phyloP scores from a whole-genome alignment of 1,140 invertebrate species.

The Battus philenor region DNA sequence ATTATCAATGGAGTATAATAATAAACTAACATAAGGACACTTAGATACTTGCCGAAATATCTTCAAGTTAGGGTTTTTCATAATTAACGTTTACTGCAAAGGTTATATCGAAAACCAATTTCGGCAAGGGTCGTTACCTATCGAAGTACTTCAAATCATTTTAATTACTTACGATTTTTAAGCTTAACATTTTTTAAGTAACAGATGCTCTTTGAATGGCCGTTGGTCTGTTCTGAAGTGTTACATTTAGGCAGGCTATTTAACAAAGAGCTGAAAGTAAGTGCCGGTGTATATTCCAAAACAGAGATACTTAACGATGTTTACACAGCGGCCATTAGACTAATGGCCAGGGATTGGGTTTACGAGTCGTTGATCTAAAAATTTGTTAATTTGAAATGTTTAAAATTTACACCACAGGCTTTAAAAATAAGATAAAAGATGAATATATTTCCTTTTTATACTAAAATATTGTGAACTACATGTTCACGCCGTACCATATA shows the following conservation, averaged over 20 bases:
- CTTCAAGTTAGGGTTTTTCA: too few species aligned
- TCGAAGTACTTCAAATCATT: neutral
- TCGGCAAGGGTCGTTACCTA: conserved; percentile 4
- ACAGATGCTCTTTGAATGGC: neutral
- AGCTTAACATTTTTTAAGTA: neutral
- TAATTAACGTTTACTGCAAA: conserved; percentile 2
- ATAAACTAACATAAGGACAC: too few species aligned
- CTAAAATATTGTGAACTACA: too few species aligned
- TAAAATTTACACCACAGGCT: too few species aligned
- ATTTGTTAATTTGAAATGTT: too few species aligned
- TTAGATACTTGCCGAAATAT: too few species aligned
- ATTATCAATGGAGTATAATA: too few species aligned
- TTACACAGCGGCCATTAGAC: conserved; percentile 8
- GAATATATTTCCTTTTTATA: too few species aligned
- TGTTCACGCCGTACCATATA: too few species aligned
- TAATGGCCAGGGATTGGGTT: conserved; percentile 4
- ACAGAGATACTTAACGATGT: conserved; percentile 9
- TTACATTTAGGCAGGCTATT: conserved; percentile 5
- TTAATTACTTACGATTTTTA: conserved; percentile 3
- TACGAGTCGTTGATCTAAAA: neutral
- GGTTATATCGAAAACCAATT: conserved; percentile 12
- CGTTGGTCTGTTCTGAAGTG: neutral
- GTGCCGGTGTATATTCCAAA: neutral
- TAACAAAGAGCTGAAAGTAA: conserved; percentile 6
- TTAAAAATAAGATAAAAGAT: too few species aligned